Evolutionary conservation across 2,797 vertebrate species (phyloP), one percentile per base, ranked within the genome.

Genomic region (Lateolabrax maculatus): DNA sequence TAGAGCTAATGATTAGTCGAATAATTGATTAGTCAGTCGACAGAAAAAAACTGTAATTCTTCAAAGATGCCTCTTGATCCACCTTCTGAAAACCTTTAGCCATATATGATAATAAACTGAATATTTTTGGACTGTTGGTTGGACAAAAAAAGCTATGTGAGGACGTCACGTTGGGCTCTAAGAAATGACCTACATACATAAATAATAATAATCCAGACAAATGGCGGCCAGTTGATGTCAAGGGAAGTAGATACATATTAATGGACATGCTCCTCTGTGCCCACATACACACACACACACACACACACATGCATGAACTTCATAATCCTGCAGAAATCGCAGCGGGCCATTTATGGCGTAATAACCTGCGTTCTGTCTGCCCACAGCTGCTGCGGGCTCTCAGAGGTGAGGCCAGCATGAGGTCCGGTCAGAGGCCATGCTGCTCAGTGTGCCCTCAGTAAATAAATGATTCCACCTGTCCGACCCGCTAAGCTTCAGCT

Each of bases 401-500:
- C 57, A 0, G 49, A 71, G 87, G 80, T 77, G 71, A 79, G 23
- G 67, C 79, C 87, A 64, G 87, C 84, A 51, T 43, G 89, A 73
- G 77, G 77, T 71, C 79, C 1, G 44, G 86, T 87, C 84, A 82
- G 69, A 83, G 86, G 84, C 71, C 78, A 13, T 0, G 56, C 68
- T 67, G 86, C 87, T 77, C 80, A 68, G 60, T 27, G 9, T 27
- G 79, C 79, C 81, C 79, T 74, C 55, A 5, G 78, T 91, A 91
- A 94, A 93, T 91, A 94, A 95, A 93, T 89, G 71, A 95, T 93
- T 90, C 85, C 84, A 85, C 88, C 80, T 75, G 79, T 90, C 90
- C 74, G 82, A 88, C 66, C 79, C 23, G 80, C 91, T 90, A 46
- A 90, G 85, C 77, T 71, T 88, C 79, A 77, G 81, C 75, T 60